phyloP scores from a whole-genome alignment of 2,797 vertebrate genomes.

The Malurus leucopterus region DNA sequence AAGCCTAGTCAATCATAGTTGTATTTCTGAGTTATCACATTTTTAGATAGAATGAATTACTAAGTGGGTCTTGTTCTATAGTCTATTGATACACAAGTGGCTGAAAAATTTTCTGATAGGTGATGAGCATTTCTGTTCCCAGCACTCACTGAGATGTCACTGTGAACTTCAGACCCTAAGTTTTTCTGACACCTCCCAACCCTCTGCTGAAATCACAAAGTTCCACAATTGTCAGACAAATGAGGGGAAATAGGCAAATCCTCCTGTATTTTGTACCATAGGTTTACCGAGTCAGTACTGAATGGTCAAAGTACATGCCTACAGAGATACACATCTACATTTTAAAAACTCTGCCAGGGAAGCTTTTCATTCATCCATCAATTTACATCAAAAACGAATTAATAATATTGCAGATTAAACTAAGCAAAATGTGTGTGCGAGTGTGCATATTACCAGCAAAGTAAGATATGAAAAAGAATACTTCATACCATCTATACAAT shows the following conservation, averaged over 20 bases:
- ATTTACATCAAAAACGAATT: neutral
- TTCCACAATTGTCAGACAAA: neutral
- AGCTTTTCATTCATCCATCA: neutral
- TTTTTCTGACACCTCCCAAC: neutral
- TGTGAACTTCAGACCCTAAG: neutral
- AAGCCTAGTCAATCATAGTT: neutral
- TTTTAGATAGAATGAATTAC: neutral
- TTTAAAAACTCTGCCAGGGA: neutral
- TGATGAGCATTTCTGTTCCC: neutral
- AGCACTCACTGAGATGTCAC: neutral
- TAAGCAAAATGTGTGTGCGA: neutral
- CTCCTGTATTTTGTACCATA: neutral
- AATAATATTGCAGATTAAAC: neutral
- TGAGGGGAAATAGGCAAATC: neutral
- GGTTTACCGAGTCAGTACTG: neutral
- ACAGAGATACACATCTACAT: accelerated
- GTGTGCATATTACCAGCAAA: neutral
- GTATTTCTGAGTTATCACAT: neutral
- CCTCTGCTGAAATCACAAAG: neutral
- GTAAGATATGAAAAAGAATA: neutral
- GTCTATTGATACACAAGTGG: neutral
- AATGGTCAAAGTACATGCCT: neutral
- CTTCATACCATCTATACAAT: neutral
- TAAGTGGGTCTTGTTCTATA: neutral
- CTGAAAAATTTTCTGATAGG: neutral